Evolutionary conservation across 2,797 vertebrate genomes (phyloP).

Genomic region (Aphelocoma californica): DNA sequence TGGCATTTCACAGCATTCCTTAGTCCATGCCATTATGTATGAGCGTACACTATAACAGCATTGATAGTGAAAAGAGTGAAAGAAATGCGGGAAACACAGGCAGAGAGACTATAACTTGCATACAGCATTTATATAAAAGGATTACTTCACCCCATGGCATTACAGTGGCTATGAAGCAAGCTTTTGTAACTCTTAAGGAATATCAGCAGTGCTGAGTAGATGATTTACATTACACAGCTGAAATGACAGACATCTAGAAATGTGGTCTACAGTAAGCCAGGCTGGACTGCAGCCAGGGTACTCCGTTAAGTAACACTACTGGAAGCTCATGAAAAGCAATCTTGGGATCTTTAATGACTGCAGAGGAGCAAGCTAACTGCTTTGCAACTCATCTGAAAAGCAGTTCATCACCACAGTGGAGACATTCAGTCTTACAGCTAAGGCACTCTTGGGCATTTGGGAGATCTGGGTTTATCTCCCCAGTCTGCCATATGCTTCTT

Average conservation of each 20-base stretch:
- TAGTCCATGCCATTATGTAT: background rate
- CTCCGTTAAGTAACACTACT: background rate
- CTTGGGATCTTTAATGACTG: constrained; percentile 16
- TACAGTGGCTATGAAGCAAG: background rate
- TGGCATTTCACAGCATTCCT: background rate
- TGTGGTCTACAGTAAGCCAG: background rate
- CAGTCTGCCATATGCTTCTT: background rate
- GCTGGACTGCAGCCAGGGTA: constrained; percentile 1
- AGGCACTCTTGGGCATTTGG: background rate
- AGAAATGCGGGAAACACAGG: background rate
- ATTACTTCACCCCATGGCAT: background rate
- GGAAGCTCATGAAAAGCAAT: background rate
- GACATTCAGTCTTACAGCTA: background rate
- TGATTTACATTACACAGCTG: background rate
- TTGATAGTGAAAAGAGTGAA: background rate
- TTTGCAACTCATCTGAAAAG: constrained; percentile 13
- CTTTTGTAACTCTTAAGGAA: background rate
- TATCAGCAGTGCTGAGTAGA: background rate
- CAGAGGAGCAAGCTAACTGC: background rate
- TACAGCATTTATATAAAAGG: background rate
- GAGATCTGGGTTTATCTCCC: background rate
- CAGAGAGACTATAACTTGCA: background rate
- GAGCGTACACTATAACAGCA: background rate
- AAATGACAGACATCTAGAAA: background rate
- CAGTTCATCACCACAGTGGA: background rate